A percentile compares a stretch with the other conserved stretches of the same genome.
Conservation (phyloP, 1,140 invertebrate genomes). For the Zaprionus taronus region DNA sequence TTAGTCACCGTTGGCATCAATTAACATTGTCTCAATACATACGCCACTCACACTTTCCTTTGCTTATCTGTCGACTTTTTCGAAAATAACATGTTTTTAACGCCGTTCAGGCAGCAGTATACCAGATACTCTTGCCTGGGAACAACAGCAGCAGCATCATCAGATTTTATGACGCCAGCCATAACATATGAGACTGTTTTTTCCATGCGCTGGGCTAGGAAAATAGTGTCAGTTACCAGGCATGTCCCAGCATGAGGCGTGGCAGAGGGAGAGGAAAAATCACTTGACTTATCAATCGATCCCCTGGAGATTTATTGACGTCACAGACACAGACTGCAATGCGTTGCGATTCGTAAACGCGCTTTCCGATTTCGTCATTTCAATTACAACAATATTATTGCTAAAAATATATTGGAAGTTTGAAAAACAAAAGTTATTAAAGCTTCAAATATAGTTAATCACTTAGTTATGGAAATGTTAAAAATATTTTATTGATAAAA, state of each 20-base stretch:
- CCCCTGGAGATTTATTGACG: constrained; percentile 57
- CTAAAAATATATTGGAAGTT: not conserved
- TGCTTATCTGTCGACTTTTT: constrained; percentile 56
- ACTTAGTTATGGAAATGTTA: too few species aligned
- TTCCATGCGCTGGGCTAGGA: constrained; percentile 32
- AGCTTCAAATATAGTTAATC: too few species aligned
- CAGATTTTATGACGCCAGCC: constrained; percentile 57
- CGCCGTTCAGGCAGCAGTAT: constrained; percentile 33
- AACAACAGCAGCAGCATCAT: constrained; percentile 43
- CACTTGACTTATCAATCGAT: constrained; percentile 55
- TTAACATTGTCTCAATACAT: constrained; percentile 40
- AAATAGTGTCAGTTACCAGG: constrained; percentile 58
- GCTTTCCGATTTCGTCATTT: constrained; percentile 64
- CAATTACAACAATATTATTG: not conserved
- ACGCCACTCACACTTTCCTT: constrained; percentile 60
- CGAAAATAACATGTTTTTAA: constrained; percentile 80
- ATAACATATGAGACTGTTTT: constrained; percentile 34
- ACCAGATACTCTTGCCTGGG: constrained; percentile 10
- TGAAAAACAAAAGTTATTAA: constrained; percentile 38
- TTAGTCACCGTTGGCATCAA: constrained; percentile 18
- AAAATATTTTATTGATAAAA: too few species aligned
- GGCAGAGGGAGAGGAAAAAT: constrained; percentile 4
- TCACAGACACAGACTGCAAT: constrained; percentile 40
- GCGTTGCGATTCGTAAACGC: constrained; percentile 44
- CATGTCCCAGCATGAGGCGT: not conserved